Evolutionary conservation across 2,888 invertebrate species (phyloP), one percentile per base, ranked within the genome.

Genomic region (Epirrhoe alternata): DNA sequence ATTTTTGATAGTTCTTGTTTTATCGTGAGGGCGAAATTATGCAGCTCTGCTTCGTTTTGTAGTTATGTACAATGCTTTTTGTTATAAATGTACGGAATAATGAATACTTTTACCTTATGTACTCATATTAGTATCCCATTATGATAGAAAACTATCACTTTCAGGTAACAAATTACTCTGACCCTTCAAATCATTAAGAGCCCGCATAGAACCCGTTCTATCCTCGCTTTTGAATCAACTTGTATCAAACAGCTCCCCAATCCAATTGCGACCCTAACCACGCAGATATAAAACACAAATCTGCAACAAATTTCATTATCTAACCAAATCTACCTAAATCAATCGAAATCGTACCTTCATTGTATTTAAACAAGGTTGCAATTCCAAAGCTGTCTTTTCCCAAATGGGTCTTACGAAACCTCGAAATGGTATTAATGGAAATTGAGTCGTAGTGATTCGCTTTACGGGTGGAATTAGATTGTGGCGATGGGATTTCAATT

Each of bases 401-500:
- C 30, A 51, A 51, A 61, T 55, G 50, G 49, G 57, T 42, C 45
- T 51, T 51, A 53, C 17, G 14, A 12, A 50, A 42, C 38, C 52
- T 53, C 16, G 38, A n/a, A 47, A 38, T 35, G n/a, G 24, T 53
- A 52, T 30, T 51, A 49, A 53, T 53, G 38, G 45, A 57, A 62
- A 65, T 59, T 65, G 68, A 62, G 60, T 60, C 62, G 42, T 69
- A 50, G 17, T 2, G 8, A 31, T 55, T 64, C 7, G 47, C 16
- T 50, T 60, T 65, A 69, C 12, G 68, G 59, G 38, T 30, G 7
- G 35, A 47, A 53, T 53, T 68, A 8, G 53, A 45, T 51, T 61
- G 55, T 14, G 49, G 47, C 42, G 33, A 61, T 59, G 31, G 45
- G 59, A 60, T 60, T 69, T 69, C 60, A 62, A 69, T 69, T 69